A percentile compares a stretch with the other conserved stretches of the same genome.
Conservation (phyloP, 1,140 invertebrate genomes). For the Potamilus streckersoni region DNA sequence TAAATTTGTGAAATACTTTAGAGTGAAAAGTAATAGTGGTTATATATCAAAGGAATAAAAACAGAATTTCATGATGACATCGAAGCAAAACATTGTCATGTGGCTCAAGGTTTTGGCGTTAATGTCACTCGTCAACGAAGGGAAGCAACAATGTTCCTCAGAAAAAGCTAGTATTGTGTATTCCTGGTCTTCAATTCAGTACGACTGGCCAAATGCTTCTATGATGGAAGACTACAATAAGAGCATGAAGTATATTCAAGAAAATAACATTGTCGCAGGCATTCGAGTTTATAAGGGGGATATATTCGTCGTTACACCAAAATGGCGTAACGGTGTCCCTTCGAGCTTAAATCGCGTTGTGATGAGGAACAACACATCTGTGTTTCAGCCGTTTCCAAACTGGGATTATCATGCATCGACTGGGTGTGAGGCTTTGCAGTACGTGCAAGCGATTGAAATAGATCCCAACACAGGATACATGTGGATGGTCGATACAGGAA, state of each 20-base stretch:
- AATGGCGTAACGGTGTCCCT: slow-evolving; percentile 37
- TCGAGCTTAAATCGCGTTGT: slow-evolving; percentile 35
- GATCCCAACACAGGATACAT: slow-evolving; percentile 50
- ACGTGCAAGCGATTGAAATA: slow-evolving; percentile 50
- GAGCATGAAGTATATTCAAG: slow-evolving; percentile 31
- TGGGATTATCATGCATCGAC: slow-evolving; percentile 41
- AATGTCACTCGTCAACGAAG: too few species aligned
- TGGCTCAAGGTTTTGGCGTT: too few species aligned
- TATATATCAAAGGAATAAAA: too few species aligned
- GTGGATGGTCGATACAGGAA: slow-evolving; percentile 53
- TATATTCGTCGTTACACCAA: slow-evolving; percentile 46
- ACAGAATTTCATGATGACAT: too few species aligned
- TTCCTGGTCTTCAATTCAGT: slow-evolving; percentile 43
- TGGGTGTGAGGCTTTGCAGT: slow-evolving; percentile 47
- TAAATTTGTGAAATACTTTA: too few species aligned
- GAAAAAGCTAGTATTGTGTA: slow-evolving; percentile 8
- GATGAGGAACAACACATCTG: background rate
- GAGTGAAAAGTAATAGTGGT: too few species aligned
- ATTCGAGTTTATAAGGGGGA: slow-evolving; percentile 45
- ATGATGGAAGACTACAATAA: slow-evolving; percentile 22
- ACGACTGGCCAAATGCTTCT: slow-evolving; percentile 45
- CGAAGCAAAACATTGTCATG: too few species aligned
- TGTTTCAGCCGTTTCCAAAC: slow-evolving; percentile 45
- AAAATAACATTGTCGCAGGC: slow-evolving; percentile 49
- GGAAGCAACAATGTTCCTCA: too few species aligned